Evolutionary conservation across 2,113 vertebrate species (phyloP).

Genomic region (Recurvirostra avosetta): DNA sequence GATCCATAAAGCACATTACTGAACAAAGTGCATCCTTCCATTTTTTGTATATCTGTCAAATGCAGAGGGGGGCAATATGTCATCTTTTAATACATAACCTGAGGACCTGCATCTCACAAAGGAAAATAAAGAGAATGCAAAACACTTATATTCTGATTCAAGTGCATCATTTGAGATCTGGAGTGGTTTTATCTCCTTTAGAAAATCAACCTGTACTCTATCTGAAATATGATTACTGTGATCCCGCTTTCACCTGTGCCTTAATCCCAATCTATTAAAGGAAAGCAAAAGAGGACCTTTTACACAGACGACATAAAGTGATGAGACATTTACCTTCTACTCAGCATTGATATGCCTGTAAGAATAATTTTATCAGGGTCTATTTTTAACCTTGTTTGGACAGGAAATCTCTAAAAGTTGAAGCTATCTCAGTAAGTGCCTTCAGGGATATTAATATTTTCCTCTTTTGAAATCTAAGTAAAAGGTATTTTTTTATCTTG

Average conservation of each 20-base stretch:
- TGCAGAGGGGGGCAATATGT: neutral
- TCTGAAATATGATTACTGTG: constrained; percentile 10
- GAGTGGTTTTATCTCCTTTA: constrained; percentile 15
- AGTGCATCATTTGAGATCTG: neutral
- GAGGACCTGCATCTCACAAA: neutral
- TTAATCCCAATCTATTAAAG: constrained; percentile 32
- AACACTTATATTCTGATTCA: neutral
- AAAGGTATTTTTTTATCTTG: neutral
- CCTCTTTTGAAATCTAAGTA: constrained; percentile 16
- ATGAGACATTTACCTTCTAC: neutral
- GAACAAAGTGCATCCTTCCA: neutral
- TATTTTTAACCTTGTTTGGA: constrained; percentile 26
- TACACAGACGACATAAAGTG: neutral
- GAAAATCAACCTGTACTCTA: neutral
- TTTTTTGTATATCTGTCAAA: neutral
- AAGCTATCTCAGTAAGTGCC: neutral
- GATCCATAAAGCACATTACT: neutral
- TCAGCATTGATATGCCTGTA: neutral
- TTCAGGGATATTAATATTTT: constrained; percentile 10
- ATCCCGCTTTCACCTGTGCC: neutral
- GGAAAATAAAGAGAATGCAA: neutral
- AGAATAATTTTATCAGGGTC: neutral
- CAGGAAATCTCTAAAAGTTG: neutral
- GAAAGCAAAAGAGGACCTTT: neutral
- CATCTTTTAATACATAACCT: neutral